Evolutionary conservation across 2,113 vertebrate species (phyloP).

Genomic region (Phycodurus eques): DNA sequence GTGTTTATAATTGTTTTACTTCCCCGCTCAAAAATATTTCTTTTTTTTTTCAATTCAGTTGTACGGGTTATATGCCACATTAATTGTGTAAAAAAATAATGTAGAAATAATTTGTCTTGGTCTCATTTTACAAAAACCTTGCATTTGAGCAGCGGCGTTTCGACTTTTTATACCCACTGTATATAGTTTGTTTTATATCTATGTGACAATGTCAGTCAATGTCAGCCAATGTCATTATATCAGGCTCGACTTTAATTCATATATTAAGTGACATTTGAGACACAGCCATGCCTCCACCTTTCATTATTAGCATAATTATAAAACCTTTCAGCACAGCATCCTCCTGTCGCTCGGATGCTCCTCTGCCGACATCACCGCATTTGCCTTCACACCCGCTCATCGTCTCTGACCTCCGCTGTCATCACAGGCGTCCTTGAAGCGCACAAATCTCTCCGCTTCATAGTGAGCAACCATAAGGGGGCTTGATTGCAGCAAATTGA

Average conservation of each 20-base stretch:
- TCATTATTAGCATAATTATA: constrained; percentile 60
- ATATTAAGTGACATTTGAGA: constrained; percentile 9
- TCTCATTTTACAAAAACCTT: too few relatives aligned
- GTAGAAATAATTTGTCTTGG: too few relatives aligned
- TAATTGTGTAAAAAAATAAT: not conserved
- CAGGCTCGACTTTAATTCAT: constrained; percentile 3
- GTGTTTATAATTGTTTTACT: not conserved
- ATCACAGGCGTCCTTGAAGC: constrained; percentile 64
- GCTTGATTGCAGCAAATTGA: constrained; percentile 80
- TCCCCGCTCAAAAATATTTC: not conserved
- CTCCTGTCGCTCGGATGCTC: constrained; percentile 3
- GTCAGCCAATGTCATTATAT: not conserved
- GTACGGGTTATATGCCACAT: not conserved
- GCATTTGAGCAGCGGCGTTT: not conserved
- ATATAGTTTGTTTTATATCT: not conserved
- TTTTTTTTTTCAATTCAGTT: not conserved
- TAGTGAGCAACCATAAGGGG: constrained; percentile 65
- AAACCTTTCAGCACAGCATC: constrained; percentile 38
- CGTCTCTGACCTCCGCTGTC: constrained; percentile 68
- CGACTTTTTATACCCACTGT: not conserved
- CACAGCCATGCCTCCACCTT: constrained; percentile 16
- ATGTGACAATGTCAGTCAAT: not conserved
- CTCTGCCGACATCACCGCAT: constrained; percentile 25
- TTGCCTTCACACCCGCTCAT: constrained; percentile 33
- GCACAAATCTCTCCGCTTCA: constrained; percentile 73